These are phyloP conservation scores for Odontocolon sp. DNA, from an alignment of 2,888 invertebrate species.

Conservation along the genomic window DNA sequence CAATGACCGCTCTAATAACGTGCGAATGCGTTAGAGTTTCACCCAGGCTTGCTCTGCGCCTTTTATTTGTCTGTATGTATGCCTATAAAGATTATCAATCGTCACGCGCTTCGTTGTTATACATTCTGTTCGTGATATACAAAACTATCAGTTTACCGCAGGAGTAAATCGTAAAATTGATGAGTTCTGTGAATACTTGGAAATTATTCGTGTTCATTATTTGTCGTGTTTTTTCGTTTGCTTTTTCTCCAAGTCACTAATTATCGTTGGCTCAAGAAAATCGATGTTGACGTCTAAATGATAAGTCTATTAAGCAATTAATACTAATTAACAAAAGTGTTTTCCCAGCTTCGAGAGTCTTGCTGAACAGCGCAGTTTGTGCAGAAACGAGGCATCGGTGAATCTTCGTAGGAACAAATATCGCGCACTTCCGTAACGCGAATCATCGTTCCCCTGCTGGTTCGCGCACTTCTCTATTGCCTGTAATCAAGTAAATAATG, in stretches of 20 bases:
- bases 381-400: not conserved
- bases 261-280: not conserved
- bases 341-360: not conserved
- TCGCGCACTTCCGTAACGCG: not conserved
- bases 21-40: no score
- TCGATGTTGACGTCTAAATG: not conserved
- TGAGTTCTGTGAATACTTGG: not conserved
- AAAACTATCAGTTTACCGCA: no score
- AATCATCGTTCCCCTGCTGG: not conserved
- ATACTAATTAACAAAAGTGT: no score
- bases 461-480: not conserved
- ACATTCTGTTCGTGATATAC: no score
- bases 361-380: not conserved
- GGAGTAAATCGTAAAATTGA: not conserved
- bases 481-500: not conserved
- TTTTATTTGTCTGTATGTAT: no score
- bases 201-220: not conserved
- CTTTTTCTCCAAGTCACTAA: not conserved
- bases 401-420: not conserved
- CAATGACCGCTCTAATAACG: no score
- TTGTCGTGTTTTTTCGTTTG: not conserved
- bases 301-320: not conserved
- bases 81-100: no score
- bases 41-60: no score
- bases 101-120: no score